Conservation (phyloP, 2,888 invertebrate genomes). For the Lithosia quadra region DNA sequence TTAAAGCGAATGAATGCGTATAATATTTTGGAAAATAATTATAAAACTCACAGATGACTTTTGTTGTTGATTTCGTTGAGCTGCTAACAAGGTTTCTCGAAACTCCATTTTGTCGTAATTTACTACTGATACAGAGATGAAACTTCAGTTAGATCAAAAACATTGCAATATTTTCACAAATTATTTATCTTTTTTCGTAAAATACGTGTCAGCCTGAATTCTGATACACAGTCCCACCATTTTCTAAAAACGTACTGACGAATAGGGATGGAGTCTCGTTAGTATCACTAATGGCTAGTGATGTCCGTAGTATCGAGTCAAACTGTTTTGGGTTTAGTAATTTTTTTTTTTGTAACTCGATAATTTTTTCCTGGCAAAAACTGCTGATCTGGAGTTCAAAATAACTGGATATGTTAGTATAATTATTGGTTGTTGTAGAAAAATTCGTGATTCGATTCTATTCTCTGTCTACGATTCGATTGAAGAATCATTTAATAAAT, state of each 20-base stretch:
- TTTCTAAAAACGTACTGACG: constrained; percentile 85
- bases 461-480: too few species aligned
- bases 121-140: constrained; percentile 29
- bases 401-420: too few species aligned
- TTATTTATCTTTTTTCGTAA: constrained; percentile 73
- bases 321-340: neutral
- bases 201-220: constrained; percentile 82
- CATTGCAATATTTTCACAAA: constrained; percentile 68
- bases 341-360: neutral
- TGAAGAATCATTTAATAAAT: too few species aligned
- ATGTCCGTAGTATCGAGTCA: neutral
- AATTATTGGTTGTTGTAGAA: too few species aligned
- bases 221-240: constrained; percentile 81
- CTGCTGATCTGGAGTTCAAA: too few species aligned
- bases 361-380: too few species aligned
- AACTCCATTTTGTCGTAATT: constrained; percentile 75
- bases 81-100: constrained; percentile 81
- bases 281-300: constrained; percentile 20
- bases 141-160: constrained; percentile 45
- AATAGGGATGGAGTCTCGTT: constrained; percentile 38
- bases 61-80: constrained; percentile 85
- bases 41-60: constrained; percentile 82
- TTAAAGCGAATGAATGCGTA: constrained; percentile 37
- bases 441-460: too few species aligned
- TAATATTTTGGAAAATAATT: constrained; percentile 49